Percentiles rank a stretch among this genome's conserved stretches.
Conservation (phyloP, 2,113 vertebrate genomes). For the Azemiops feae region DNA sequence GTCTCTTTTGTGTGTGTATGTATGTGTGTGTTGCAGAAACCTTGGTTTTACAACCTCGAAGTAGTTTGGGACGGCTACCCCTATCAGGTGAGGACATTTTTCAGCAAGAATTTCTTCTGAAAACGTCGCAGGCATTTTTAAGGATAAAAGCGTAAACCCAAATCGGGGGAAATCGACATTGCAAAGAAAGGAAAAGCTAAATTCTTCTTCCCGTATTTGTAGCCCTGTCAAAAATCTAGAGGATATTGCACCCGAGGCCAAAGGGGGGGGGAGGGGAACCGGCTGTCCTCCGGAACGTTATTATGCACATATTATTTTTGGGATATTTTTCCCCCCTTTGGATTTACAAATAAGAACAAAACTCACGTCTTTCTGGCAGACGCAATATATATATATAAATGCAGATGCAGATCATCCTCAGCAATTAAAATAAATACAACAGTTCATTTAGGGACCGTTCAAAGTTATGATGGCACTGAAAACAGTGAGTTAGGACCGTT, state of each 20-base stretch:
- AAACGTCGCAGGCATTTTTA: background rate
- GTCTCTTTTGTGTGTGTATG: background rate
- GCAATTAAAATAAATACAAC: background rate
- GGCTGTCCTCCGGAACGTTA: background rate
- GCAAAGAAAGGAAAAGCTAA: background rate
- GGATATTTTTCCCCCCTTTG: background rate
- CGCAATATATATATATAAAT: too few species aligned
- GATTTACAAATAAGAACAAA: background rate
- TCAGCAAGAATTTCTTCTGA: too few species aligned
- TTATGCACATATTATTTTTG: background rate
- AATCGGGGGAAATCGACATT: background rate
- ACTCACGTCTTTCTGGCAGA: background rate
- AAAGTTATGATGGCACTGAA: too few species aligned
- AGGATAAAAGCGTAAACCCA: background rate
- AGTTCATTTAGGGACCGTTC: too few species aligned
- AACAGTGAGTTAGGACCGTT: too few species aligned
- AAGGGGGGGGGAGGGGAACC: background rate
- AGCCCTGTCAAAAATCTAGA: background rate
- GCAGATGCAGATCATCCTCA: too few species aligned
- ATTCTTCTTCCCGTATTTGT: background rate
- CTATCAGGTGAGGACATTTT: slow-evolving; percentile 76
- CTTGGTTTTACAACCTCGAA: slow-evolving; percentile 90
- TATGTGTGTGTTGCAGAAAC: slow-evolving; percentile 76
- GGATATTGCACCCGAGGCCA: background rate
- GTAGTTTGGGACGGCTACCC: slow-evolving; percentile 93